phyloP scores from a whole-genome alignment of 2,888 invertebrate genomes.

The Scaptomyza caliginosa region DNA sequence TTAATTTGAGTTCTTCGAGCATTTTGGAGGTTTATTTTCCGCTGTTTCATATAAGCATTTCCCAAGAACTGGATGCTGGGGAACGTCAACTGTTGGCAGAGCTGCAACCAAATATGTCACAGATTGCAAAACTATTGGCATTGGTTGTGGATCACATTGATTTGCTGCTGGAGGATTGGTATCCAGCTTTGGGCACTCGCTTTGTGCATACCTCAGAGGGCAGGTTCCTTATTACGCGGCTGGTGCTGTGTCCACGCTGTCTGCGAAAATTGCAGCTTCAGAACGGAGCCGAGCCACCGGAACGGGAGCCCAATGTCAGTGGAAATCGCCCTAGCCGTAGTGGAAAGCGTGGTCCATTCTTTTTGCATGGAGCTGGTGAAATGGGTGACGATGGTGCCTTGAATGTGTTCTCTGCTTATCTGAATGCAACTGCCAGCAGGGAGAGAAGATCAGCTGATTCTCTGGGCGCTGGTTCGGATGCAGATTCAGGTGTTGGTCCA shows the following conservation, averaged over 20 bases:
- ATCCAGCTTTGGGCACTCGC: slow-evolving; percentile 96
- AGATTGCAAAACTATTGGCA: slow-evolving; percentile 92
- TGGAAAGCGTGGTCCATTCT: slow-evolving; percentile 61
- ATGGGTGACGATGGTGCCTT: slow-evolving; percentile 71
- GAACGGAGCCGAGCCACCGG: slow-evolving; percentile 73
- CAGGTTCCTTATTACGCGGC: slow-evolving; percentile 94
- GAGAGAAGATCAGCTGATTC: slow-evolving; percentile 84
- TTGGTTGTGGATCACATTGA: slow-evolving; percentile 98
- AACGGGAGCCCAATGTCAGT: slow-evolving; percentile 51
- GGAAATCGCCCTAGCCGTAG: slow-evolving; percentile 69
- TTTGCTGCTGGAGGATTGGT: slow-evolving; percentile 98
- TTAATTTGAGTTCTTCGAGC: slow-evolving; percentile 91
- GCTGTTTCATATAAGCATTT: slow-evolving; percentile 84
- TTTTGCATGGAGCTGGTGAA: slow-evolving; percentile 66
- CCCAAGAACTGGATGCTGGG: slow-evolving; percentile 86
- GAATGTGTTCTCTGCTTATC: slow-evolving; percentile 80
- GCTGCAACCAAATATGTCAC: slow-evolving; percentile 90
- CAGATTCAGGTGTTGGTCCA: slow-evolving; percentile 94
- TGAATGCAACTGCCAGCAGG: slow-evolving; percentile 77
- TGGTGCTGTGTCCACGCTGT: slow-evolving; percentile 96
- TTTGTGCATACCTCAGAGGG: slow-evolving; percentile 99
- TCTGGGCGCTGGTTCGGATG: slow-evolving; percentile 87
- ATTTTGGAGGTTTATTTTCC: slow-evolving; percentile 94
- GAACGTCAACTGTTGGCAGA: slow-evolving; percentile 74
- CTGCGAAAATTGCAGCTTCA: slow-evolving; percentile 85